Base-by-base conservation (phyloP, 1,140 invertebrate genomes). In the Thaumatotibia leucotreta region DNA sequence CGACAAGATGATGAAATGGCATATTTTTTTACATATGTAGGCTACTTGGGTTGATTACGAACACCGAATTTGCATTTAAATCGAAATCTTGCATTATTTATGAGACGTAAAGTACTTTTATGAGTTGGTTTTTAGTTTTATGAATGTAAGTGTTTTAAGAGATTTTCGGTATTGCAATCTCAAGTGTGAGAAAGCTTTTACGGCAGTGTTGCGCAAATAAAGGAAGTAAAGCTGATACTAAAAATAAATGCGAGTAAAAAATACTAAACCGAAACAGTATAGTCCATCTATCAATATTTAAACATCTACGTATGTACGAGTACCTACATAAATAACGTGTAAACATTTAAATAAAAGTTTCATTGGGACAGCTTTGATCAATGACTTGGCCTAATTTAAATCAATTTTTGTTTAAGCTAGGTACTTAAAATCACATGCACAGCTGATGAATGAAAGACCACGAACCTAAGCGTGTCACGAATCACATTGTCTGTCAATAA, bases 21-120 rank as follows among this genome's bases (percentile, higher is more conserved):
- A 63, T 68, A n/a, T 64, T 66, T 67, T 68, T 68, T 61, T 68
- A 17, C 63, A 27, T 61, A 23, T 54, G 31, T 66, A 58, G 24
- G 24, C 27, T 39, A 50, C 49, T 61, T 33, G 24, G n/a, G 52
- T 27, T 54, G 50, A 8, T 9, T 50, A 27, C 23, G 50, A 20
- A 54, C 29, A 24, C 52, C 52, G 24, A 58, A 58, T 58, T 58
- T 58, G 29, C 52, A 58, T 58, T 27, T 58, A 58, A 58, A 58
- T 58, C 52, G 61, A 62, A 62, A 32, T n/a, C 61, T 62, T 22
- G 14, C 52, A 58, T 58, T 58, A 58, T 58, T 29, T 58, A 58
- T 58, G n/a, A 27, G 52, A 24, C 23, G n/a, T 58, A 58, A 58
- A 14, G 24, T 58, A 27, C 52, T 27, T 58, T 54, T 27, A 27